Evolutionary conservation across 2,113 vertebrate species (phyloP).

Genomic region (Colaptes auratus): DNA sequence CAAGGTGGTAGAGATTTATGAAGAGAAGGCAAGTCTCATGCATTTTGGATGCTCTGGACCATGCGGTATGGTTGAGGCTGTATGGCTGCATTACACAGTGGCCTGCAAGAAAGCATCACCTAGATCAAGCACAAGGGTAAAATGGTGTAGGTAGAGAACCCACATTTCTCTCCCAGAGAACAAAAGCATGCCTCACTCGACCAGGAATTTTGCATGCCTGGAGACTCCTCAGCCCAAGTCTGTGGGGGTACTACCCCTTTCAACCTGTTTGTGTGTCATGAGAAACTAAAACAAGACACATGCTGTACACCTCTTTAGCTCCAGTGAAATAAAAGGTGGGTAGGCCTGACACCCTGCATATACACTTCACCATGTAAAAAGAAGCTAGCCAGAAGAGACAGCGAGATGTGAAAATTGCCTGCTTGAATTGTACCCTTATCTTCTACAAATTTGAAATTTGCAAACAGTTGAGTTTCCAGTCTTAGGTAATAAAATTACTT

Average conservation of each 20-base stretch:
- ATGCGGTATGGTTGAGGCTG: not conserved
- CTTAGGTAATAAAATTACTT: not conserved
- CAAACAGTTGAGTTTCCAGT: not conserved
- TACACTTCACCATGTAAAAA: not conserved
- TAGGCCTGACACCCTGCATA: not conserved
- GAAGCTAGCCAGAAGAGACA: not conserved
- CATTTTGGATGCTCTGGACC: not conserved
- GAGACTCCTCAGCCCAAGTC: not conserved
- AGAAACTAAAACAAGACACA: not conserved
- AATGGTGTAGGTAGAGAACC: not conserved
- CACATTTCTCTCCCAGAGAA: not conserved
- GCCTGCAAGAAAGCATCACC: not conserved
- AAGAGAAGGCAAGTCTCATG: not conserved
- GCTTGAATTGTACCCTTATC: not conserved
- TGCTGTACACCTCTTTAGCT: not conserved
- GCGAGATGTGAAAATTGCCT: not conserved
- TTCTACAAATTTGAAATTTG: not conserved
- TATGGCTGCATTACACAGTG: rapidly evolving
- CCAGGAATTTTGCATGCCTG: not conserved
- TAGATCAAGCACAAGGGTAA: not conserved
- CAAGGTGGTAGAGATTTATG: not conserved
- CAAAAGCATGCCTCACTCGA: not conserved
- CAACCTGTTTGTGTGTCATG: not conserved
- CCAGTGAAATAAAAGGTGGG: not conserved
- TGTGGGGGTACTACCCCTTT: not conserved